Conservation (phyloP, 1,140 invertebrate genomes). For the Bombus cullumanus region DNA sequence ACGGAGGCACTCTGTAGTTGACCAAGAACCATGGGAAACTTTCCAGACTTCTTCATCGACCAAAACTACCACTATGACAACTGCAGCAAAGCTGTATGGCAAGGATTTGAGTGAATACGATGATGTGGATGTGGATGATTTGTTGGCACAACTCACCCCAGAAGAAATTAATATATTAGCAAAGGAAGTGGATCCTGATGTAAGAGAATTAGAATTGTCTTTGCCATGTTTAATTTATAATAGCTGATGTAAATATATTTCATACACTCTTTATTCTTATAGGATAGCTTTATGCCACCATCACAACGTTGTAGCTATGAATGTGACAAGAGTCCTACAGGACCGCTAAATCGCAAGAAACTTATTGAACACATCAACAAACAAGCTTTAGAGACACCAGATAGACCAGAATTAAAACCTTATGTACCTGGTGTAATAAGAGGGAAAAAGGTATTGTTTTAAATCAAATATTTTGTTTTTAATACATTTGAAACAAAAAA, state of each 20-base stretch:
- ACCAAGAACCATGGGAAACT: slow-evolving; percentile 65
- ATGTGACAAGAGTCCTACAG: slow-evolving; percentile 97
- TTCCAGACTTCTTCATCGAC: slow-evolving; percentile 92
- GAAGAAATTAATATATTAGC: slow-evolving; percentile 99
- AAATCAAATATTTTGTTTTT: neutral
- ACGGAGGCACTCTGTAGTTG: slow-evolving; percentile 62
- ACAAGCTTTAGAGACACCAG: slow-evolving; percentile 97
- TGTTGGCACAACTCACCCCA: slow-evolving; percentile 95
- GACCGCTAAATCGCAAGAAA: slow-evolving; percentile 97
- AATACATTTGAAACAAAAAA: neutral
- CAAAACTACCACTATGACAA: slow-evolving; percentile 94
- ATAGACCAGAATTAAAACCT: slow-evolving; percentile 97
- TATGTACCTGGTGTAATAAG: slow-evolving; percentile 94
- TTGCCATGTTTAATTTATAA: neutral
- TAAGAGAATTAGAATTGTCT: slow-evolving; percentile 86
- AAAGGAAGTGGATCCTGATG: slow-evolving; percentile 99
- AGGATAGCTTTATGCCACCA: slow-evolving; percentile 98
- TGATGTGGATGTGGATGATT: slow-evolving; percentile 97
- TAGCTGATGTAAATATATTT: neutral
- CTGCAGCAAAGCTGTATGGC: slow-evolving; percentile 94
- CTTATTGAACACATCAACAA: slow-evolving; percentile 99
- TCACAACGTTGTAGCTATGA: slow-evolving; percentile 97
- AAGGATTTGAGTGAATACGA: slow-evolving; percentile 97
- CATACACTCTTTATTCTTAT: slow-evolving; percentile 70
- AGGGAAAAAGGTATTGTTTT: slow-evolving; percentile 91